Percentiles rank a stretch among this genome's conserved stretches.
phyloP scores from a whole-genome alignment of 2,113 vertebrate genomes.

The Neolamprologus devosi region DNA sequence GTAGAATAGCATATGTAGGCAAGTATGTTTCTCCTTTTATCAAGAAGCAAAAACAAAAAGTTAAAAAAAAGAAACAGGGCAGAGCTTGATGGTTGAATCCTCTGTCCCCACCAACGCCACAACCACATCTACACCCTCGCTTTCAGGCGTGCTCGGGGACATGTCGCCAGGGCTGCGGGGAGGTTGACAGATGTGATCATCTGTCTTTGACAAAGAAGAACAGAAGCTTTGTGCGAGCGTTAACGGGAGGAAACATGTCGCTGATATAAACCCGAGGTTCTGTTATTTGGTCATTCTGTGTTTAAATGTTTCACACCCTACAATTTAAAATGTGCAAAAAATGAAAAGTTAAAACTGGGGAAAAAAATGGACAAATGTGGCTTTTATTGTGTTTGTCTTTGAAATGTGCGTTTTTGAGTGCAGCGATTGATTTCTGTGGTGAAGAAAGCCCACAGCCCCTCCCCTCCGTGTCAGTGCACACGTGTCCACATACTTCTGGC shows the following conservation, averaged over 20 bases:
- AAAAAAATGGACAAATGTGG: neutral
- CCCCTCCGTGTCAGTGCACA: neutral
- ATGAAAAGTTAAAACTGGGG: neutral
- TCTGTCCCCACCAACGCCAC: fast-evolving
- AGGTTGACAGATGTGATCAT: neutral
- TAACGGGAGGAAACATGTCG: neutral
- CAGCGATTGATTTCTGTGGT: neutral
- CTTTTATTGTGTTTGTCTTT: neutral
- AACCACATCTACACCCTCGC: fast-evolving
- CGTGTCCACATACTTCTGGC: neutral
- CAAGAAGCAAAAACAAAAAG: neutral
- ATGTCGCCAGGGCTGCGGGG: fast-evolving
- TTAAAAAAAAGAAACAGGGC: fast-evolving
- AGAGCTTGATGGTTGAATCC: fast-evolving
- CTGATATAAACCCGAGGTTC: neutral
- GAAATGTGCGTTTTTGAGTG: neutral
- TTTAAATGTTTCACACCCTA: neutral
- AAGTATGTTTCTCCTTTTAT: neutral
- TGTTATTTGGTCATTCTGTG: neutral
- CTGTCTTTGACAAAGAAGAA: neutral
- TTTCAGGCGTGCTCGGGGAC: neutral
- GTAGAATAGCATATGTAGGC: fast-evolving
- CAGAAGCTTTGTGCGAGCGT: neutral
- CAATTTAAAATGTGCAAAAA: neutral
- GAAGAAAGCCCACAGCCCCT: neutral